Evolutionary conservation across 23 tunicate genomes (phyloP), one percentile per base, ranked within the genome.

Genomic region (Ciona savignyi): DNA sequence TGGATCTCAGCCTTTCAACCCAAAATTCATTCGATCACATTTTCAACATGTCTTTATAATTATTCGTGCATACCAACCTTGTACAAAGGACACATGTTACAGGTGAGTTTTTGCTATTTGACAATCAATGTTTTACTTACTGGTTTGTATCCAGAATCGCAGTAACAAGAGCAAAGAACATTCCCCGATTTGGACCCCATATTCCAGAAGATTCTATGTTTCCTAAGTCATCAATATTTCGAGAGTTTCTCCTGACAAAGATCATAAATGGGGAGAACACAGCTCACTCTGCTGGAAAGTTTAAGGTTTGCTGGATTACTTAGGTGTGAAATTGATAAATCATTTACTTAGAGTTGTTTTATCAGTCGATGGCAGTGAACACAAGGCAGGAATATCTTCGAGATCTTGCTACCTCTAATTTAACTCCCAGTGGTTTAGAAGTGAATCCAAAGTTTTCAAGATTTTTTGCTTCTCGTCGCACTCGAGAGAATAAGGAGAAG

Each of bases 101-200:
- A 91, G 97, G 97, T 42, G 56, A 42, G 15, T 42, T 9, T 42
- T 42, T 42, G 56, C 11, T 42, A 42, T 42, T 42, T 42, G 56
- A 42, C 56, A n/a, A n/a, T n/a, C n/a, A n/a, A n/a, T n/a, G n/a
- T n/a, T n/a, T n/a, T n/a, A n/a, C n/a, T n/a, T n/a, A n/a, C n/a
- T n/a, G n/a, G n/a, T n/a, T n/a, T n/a, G n/a, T n/a, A n/a, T 48
- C 3, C 42, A 82, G 88, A 62, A 71, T 94, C 32, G 88, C 99
- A 15, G 90, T 94, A 4, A 70, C 99, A 3, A 51, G 90, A 63
- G 70, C 95, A 1, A 70, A 78, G 35, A 79, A 81, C 60, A 87
- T 94, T 67, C 99, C 99, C 23, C 78, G 85, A 0, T 94, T 94
- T 32, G 99, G 99, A 3, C 99, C 99, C n/a, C 79, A 82, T 26